Evolutionary conservation across 2,797 vertebrate genomes (phyloP).

Genomic region (Epinephelus coioides): DNA sequence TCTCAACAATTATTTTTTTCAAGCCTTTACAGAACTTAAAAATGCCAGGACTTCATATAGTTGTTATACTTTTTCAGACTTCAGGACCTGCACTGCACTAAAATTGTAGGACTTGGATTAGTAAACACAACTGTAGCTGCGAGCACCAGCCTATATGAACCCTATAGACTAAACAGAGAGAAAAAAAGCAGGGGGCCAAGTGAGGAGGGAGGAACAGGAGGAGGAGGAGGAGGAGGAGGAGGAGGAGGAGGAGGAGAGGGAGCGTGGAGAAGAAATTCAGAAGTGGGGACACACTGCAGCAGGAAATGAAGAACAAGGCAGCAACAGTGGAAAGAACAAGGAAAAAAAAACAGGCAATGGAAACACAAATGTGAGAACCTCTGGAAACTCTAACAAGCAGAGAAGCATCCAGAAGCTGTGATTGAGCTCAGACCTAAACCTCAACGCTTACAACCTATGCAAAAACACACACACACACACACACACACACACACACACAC

Average conservation of each 20-base stretch:
- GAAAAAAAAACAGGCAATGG: slow-evolving; percentile 40
- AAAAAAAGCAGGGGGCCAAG: slow-evolving; percentile 31
- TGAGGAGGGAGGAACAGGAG: slow-evolving; percentile 10
- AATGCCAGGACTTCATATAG: background rate
- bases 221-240: background rate
- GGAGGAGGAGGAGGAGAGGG: slow-evolving; percentile 1
- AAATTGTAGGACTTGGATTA: background rate
- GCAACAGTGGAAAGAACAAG: slow-evolving; percentile 50
- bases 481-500: background rate
- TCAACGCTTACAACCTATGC: slow-evolving; percentile 16
- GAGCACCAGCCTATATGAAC: slow-evolving; percentile 33
- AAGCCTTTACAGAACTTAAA: background rate
- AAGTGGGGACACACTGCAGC: slow-evolving; percentile 52
- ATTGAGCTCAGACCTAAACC: slow-evolving; percentile 14
- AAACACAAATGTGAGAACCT: slow-evolving; percentile 53
- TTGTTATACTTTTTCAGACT: background rate
- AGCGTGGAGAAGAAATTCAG: slow-evolving; percentile 54
- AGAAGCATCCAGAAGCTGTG: slow-evolving; percentile 12
- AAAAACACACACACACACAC: slow-evolving; percentile 19
- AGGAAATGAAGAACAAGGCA: slow-evolving; percentile 70
- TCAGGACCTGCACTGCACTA: background rate
- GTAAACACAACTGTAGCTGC: slow-evolving; percentile 39
- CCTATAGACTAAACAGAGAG: slow-evolving; percentile 60
- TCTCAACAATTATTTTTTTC: background rate
- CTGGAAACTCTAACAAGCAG: slow-evolving; percentile 37